Percentiles rank a stretch among this genome's conserved stretches.
Conservation (phyloP, 2,888 invertebrate genomes). For the Geophilus truncorum region DNA sequence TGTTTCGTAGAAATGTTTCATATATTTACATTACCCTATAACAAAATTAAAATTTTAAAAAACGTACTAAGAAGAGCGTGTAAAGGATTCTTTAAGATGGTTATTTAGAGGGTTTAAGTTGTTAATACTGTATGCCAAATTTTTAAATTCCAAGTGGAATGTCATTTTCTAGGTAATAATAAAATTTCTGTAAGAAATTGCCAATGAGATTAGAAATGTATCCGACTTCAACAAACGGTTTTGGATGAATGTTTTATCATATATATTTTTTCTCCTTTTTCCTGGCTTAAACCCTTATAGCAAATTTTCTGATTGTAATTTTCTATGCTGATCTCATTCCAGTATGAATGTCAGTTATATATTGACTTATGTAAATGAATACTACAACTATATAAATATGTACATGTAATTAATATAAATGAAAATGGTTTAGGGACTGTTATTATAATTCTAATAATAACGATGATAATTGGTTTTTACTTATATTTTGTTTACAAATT, state of each 20-base stretch:
- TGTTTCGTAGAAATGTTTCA: neutral
- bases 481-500: neutral
- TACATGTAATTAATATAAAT: neutral
- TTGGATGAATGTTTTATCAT: too few relatives aligned
- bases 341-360: neutral
- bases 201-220: neutral
- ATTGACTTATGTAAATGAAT: neutral
- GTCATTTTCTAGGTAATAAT: neutral
- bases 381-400: neutral
- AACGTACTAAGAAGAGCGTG: neutral
- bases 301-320: neutral
- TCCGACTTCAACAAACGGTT: neutral
- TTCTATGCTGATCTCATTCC: neutral
- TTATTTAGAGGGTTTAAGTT: neutral
- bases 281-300: neutral
- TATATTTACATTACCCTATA: neutral
- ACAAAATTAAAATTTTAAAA: neutral
- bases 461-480: neutral
- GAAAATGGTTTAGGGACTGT: conserved; percentile 4
- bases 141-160: too few relatives aligned
- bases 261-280: too few relatives aligned
- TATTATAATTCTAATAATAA: neutral
- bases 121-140: neutral
- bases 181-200: neutral
- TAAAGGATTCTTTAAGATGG: neutral